Base-by-base conservation (phyloP, 1,140 invertebrate genomes). In the Spodoptera frugiperda region DNA sequence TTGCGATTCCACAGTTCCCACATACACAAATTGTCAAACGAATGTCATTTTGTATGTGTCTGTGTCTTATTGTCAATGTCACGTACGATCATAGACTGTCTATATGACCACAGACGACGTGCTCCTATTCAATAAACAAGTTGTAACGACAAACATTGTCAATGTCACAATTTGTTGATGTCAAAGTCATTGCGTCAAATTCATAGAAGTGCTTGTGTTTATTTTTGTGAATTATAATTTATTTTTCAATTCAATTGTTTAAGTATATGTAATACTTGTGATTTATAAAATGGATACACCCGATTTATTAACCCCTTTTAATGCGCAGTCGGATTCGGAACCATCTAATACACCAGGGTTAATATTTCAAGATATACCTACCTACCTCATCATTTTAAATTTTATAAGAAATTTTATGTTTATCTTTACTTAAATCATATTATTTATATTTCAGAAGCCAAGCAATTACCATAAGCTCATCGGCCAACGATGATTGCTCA, bases 261-360 rank as follows among this genome's bases (percentile, higher is more conserved):
- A 3, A 25, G 25, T 25, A 25, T 25, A n/a, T n/a, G n/a, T n/a
- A 25, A 1, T 30, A 3, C 0, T n/a, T 39, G 12, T n/a, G n/a
- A 61, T 39, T n/a, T 44, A 11, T 2, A 19, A 44, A 73, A 84
- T 88, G 87, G 83, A 87, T 71, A 84, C 80, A n/a, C 80, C 82
- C n/a, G 85, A 89, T 77, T 73, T 85, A 44, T 57, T 86, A 55
- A 57, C 78, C 12, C 77, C 57, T 61, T 39, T 33, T 33, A 33
- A 33, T n/a, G n/a, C 57, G 10, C 57, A 39, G 2, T 61, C 57
- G 30, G 74, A 77, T 57, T 21, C 70, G 14, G 80, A 84, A 39
- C 54, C 68, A 11, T 61, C 57, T 61, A 61, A 39, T 15, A 79
- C 76, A 65, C 76, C 82, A 46, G 57, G 78, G 48, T 74, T 49